phyloP scores from a whole-genome alignment of 2,113 vertebrate species.

The Anhinga anhinga region DNA sequence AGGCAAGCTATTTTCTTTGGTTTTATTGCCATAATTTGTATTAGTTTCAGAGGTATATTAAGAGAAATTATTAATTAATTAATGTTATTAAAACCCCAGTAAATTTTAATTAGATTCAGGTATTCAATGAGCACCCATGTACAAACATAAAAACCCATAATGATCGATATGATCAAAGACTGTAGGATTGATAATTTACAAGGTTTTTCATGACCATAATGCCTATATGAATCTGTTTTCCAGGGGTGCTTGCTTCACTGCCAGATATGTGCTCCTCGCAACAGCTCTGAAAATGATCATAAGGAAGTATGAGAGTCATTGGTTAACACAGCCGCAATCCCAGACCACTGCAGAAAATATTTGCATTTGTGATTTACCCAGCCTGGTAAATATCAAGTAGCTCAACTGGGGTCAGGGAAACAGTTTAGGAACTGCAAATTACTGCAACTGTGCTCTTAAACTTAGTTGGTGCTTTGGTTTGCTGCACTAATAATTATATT shows the following conservation, averaged over 20 bases:
- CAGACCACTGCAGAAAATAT: neutral
- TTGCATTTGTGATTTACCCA: neutral
- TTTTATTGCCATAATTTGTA: neutral
- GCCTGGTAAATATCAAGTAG: neutral
- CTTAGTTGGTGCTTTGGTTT: neutral
- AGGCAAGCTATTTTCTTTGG: neutral
- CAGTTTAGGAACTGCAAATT: neutral
- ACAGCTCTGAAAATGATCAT: neutral
- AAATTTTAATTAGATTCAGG: neutral
- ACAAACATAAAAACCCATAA: neutral
- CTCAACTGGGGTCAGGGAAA: neutral
- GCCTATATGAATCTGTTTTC: neutral
- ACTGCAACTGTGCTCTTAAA: neutral
- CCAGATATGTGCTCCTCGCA: neutral
- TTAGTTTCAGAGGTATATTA: neutral
- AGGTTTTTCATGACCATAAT: neutral
- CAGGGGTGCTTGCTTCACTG: neutral
- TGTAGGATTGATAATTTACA: neutral
- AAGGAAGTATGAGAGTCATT: neutral
- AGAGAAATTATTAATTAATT: neutral
- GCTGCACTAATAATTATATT: neutral
- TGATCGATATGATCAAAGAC: neutral
- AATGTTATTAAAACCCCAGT: neutral
- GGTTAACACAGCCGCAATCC: neutral
- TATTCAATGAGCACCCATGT: neutral